Conservation (phyloP, 2,797 vertebrate genomes). For the Taeniopygia guttata region DNA sequence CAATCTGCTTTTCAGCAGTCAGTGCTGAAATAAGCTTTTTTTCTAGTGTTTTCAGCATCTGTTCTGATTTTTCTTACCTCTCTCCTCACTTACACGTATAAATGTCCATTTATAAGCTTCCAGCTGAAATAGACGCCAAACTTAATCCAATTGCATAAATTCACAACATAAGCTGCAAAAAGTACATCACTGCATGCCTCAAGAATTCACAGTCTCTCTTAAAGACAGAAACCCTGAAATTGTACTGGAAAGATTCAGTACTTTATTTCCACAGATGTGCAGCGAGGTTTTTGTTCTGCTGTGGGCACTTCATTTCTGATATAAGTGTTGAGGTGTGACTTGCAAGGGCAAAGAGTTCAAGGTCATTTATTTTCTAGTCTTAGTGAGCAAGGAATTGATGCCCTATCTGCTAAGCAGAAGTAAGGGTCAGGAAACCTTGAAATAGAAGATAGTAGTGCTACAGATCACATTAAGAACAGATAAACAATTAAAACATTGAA, state of each 20-base stretch:
- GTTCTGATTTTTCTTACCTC: not conserved
- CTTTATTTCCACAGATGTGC: not conserved
- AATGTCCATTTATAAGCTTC: constrained; percentile 12
- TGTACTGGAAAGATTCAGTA: not conserved
- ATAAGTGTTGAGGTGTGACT: not conserved
- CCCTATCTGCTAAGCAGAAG: not conserved
- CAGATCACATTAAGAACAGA: not conserved
- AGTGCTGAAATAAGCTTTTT: not conserved
- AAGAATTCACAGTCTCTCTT: constrained; percentile 29
- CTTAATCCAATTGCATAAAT: constrained; percentile 56
- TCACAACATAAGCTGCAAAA: constrained; percentile 50
- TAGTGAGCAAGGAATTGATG: not conserved
- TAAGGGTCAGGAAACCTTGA: not conserved
- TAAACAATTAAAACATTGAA: not conserved
- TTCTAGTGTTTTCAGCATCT: constrained; percentile 27
- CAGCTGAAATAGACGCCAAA: constrained; percentile 63
- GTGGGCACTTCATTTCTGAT: not conserved
- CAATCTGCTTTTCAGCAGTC: not conserved
- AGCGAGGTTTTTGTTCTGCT: not conserved
- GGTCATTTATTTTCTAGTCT: constrained; percentile 47
- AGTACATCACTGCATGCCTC: constrained; percentile 3
- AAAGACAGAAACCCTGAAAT: constrained; percentile 14
- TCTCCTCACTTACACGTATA: not conserved
- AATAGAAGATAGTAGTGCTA: not conserved
- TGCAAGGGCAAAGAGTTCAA: not conserved